These are phyloP conservation scores for Malurus alboscapulatus DNA, from an alignment of 2,113 vertebrate genomes.

Conservation along the genomic window DNA sequence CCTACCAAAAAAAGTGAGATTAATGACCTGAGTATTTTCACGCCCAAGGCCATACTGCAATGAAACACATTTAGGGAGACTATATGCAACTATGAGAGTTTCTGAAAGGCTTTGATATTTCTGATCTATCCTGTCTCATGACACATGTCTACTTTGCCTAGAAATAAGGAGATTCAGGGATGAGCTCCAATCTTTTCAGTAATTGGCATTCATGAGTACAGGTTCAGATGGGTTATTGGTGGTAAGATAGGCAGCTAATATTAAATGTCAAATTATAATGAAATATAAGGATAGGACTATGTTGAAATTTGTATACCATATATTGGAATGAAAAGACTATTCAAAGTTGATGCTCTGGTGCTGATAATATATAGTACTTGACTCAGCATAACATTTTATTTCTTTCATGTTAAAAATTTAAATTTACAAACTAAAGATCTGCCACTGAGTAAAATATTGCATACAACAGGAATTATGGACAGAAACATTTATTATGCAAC, in stretches of 20 bases:
- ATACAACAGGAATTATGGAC: neutral
- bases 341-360: slow-evolving; percentile 34
- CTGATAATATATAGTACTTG: slow-evolving; percentile 35
- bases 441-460: slow-evolving; percentile 6
- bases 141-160: slow-evolving; percentile 26
- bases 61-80: neutral
- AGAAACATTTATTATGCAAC: neutral
- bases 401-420: slow-evolving; percentile 24
- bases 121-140: slow-evolving; percentile 22
- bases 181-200: slow-evolving; percentile 33
- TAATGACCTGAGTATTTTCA: neutral
- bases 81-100: neutral
- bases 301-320: slow-evolving; percentile 48
- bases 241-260: slow-evolving; percentile 47
- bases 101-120: slow-evolving; percentile 53
- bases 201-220: slow-evolving; percentile 36
- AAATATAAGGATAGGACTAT: slow-evolving; percentile 50
- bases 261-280: slow-evolving; percentile 70
- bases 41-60: neutral
- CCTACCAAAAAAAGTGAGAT: neutral
- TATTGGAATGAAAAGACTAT: slow-evolving; percentile 37
- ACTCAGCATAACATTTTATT: neutral
- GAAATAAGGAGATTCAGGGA: slow-evolving; percentile 29
- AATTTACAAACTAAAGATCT: slow-evolving; percentile 13
- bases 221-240: slow-evolving; percentile 59